These are phyloP conservation scores for Caerostris darwini DNA, from an alignment of 1,140 invertebrate genomes.

Conservation along the genomic window DNA sequence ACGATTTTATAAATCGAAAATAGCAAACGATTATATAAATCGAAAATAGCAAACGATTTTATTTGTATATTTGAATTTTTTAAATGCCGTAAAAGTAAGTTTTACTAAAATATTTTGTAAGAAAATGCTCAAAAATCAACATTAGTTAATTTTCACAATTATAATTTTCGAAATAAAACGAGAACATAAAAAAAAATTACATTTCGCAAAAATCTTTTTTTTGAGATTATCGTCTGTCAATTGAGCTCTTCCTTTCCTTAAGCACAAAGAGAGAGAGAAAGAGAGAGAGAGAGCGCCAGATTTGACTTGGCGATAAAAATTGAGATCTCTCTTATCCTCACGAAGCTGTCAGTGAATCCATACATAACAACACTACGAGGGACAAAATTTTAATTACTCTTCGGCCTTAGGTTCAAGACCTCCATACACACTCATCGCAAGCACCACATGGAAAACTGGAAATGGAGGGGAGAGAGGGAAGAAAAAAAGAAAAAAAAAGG, in stretches of 20 bases:
- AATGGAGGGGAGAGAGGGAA: neutral
- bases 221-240: neutral
- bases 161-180: no score
- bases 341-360: slow-evolving; percentile 66
- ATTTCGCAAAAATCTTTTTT: no score
- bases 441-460: neutral
- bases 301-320: slow-evolving; percentile 3
- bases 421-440: neutral
- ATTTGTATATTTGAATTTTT: no score
- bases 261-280: neutral
- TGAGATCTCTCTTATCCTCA: neutral
- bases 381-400: slow-evolving; percentile 74
- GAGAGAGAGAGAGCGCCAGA: neutral
- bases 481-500: neutral
- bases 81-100: no score
- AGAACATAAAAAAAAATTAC: no score
- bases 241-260: neutral
- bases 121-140: no score
- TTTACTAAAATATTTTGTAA: no score
- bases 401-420: slow-evolving; percentile 48
- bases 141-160: no score
- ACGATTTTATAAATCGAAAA: no score
- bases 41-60: no score
- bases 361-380: slow-evolving; percentile 68
- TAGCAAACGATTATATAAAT: no score